Percentiles rank a stretch among this genome's conserved stretches.
phyloP scores from a whole-genome alignment of 2,888 invertebrate species.

The Anoplius nigerrimus region DNA sequence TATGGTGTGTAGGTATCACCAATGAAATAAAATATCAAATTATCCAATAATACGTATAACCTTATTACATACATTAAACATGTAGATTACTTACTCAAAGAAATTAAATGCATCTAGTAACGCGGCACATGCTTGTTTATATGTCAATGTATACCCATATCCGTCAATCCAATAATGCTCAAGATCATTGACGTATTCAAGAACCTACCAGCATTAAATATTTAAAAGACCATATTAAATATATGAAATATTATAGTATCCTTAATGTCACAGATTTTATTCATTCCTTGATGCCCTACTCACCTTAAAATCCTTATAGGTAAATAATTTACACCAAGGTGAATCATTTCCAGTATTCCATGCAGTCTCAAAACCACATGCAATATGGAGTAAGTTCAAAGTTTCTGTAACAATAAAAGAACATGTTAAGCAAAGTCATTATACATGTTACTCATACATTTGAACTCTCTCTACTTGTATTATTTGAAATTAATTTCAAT shows the following conservation, averaged over 20 bases:
- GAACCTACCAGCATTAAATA: conserved; percentile 74
- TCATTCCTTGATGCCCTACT: conserved; percentile 63
- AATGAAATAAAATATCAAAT: background rate
- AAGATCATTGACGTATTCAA: conserved; percentile 87
- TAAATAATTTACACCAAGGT: conserved; percentile 88
- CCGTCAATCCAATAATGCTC: conserved; percentile 90
- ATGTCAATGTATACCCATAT: conserved; percentile 85
- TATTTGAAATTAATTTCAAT: background rate
- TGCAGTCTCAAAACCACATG: conserved; percentile 90
- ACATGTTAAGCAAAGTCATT: conserved; percentile 2
- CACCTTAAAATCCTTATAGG: conserved; percentile 79
- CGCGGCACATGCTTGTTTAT: conserved; percentile 85
- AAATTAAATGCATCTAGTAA: conserved; percentile 83
- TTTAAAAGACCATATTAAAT: conserved; percentile 4
- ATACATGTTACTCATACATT: background rate
- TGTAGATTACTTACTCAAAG: conserved; percentile 79
- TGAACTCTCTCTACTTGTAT: too few relatives aligned
- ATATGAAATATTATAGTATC: background rate
- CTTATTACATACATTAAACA: background rate
- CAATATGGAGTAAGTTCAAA: conserved; percentile 81
- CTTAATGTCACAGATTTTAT: background rate
- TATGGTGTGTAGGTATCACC: background rate
- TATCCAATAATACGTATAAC: background rate
- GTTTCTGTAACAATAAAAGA: conserved; percentile 75
- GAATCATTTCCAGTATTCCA: conserved; percentile 81